These are phyloP conservation scores for Tringa solitaria DNA, from an alignment of 2,113 vertebrate genomes.

Conservation along the genomic window DNA sequence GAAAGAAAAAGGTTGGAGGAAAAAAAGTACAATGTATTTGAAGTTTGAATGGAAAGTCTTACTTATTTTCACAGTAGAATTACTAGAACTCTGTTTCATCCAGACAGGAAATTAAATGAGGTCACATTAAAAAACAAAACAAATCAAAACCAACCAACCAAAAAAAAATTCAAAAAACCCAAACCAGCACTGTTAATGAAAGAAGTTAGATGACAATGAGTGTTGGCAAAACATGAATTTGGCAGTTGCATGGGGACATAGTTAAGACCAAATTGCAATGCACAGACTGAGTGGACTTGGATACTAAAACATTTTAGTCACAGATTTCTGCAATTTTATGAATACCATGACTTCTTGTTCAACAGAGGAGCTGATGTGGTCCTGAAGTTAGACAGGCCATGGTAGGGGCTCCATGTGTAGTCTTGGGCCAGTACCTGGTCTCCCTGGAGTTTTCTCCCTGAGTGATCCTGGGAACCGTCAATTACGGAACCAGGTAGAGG, in stretches of 20 bases:
- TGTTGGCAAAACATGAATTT: background rate
- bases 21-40: background rate
- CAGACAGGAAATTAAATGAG: background rate
- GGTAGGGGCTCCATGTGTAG: background rate
- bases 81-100: background rate
- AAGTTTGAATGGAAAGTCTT: background rate
- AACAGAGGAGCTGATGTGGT: fast-evolving
- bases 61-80: background rate
- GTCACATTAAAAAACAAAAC: background rate
- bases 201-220: background rate
- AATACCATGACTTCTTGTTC: background rate
- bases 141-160: background rate
- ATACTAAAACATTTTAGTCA: background rate
- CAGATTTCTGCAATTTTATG: background rate
- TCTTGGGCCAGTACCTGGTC: background rate
- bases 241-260: background rate
- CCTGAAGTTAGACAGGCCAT: background rate
- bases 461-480: background rate
- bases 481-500: background rate
- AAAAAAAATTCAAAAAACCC: background rate
- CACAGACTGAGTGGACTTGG: background rate
- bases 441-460: background rate
- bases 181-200: background rate
- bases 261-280: background rate
- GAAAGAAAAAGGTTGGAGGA: background rate